A percentile compares a stretch with the other conserved stretches of the same genome.
phyloP scores from a whole-genome alignment of 2,888 invertebrate species.

The Luperina testacea region DNA sequence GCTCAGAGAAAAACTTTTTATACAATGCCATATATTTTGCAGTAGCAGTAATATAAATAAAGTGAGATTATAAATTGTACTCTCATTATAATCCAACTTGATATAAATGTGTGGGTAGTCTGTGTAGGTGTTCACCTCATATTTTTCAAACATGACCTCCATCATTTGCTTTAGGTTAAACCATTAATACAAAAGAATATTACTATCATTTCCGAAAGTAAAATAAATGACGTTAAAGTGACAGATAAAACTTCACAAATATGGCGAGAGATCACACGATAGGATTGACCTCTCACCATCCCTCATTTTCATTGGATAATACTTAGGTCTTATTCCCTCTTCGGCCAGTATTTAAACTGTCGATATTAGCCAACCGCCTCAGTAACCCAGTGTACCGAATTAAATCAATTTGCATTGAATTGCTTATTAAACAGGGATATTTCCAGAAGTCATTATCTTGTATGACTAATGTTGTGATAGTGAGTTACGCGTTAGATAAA shows the following conservation, averaged over 20 bases:
- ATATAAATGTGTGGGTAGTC: constrained; percentile 29
- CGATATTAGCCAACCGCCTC: constrained; percentile 42
- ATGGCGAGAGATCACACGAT: not conserved
- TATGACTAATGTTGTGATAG: constrained; percentile 55
- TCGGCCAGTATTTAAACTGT: constrained; percentile 6
- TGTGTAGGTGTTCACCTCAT: constrained; percentile 32
- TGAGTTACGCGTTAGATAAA: constrained; percentile 48
- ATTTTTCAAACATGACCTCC: constrained; percentile 27
- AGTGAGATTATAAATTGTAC: constrained; percentile 6
- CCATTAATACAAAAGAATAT: constrained; percentile 27
- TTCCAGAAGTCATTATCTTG: constrained; percentile 54
- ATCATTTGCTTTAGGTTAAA: constrained; percentile 12
- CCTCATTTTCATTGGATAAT: not conserved
- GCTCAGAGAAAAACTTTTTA: not conserved
- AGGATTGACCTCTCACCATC: not conserved
- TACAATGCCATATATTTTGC: not conserved
- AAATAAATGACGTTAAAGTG: not conserved
- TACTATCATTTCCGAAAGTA: constrained; percentile 19
- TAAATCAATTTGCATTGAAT: constrained; percentile 64
- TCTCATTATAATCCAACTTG: constrained; percentile 1
- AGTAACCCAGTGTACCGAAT: constrained; percentile 61
- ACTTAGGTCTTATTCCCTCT: not conserved
- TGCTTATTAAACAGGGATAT: constrained; percentile 50
- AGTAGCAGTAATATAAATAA: not conserved
- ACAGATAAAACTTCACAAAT: constrained; percentile 15